These are phyloP conservation scores for Daktulosphaira vitifoliae DNA, from an alignment of 1,140 invertebrate species.

Conservation along the genomic window DNA sequence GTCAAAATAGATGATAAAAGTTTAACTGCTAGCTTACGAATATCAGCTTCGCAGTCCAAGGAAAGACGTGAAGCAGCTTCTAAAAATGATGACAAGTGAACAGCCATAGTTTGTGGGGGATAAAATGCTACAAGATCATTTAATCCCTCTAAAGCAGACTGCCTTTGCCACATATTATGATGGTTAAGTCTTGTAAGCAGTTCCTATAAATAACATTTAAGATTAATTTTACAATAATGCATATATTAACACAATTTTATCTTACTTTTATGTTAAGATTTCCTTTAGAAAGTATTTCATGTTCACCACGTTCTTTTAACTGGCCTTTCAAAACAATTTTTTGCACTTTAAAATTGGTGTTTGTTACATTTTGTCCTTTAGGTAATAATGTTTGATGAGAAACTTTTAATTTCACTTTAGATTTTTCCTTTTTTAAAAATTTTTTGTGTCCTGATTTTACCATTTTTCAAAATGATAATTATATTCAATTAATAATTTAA, in stretches of 20 bases:
- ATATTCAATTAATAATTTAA: no score
- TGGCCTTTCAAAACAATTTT: constrained; percentile 74
- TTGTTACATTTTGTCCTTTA: constrained; percentile 73
- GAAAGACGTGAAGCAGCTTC: constrained; percentile 58
- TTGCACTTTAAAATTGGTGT: constrained; percentile 78
- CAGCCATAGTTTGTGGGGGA: constrained; percentile 48
- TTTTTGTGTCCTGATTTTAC: constrained; percentile 45
- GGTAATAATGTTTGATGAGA: constrained; percentile 55
- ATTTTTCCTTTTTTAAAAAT: constrained; percentile 62
- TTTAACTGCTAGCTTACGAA: constrained; percentile 59
- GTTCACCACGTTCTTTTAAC: constrained; percentile 53
- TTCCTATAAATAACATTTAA: constrained; percentile 48
- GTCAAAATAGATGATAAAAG: constrained; percentile 45
- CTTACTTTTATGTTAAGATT: constrained; percentile 62
- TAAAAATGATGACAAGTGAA: constrained; percentile 57
- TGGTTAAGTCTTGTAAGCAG: constrained; percentile 64
- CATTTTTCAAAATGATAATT: constrained; percentile 23
- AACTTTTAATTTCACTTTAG: constrained; percentile 65
- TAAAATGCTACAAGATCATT: constrained; percentile 55
- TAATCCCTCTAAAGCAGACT: constrained; percentile 60
- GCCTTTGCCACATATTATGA: constrained; percentile 61
- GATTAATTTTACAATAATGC: neutral
- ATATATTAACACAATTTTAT: neutral
- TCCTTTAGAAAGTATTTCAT: constrained; percentile 56
- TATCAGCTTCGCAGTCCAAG: constrained; percentile 60